Conservation (phyloP, 2,113 vertebrate genomes). For the Callorhinus ursinus region DNA sequence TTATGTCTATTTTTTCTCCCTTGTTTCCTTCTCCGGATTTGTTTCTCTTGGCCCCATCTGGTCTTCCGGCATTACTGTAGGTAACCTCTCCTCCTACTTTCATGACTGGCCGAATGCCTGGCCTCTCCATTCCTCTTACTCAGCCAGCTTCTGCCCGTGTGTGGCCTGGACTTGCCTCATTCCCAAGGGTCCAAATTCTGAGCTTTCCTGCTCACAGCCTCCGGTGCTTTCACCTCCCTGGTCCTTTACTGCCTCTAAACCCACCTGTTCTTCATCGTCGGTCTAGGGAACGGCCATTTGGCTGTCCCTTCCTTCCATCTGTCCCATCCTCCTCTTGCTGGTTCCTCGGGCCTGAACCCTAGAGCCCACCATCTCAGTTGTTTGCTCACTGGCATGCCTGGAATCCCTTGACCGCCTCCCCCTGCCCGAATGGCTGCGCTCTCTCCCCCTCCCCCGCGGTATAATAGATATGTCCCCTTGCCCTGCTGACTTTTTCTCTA, state of each 20-base stretch:
- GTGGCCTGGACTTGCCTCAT: background rate
- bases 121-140: background rate
- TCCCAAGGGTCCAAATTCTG: background rate
- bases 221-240: background rate
- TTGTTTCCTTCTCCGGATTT: background rate
- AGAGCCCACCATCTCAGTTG: background rate
- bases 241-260: background rate
- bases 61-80: background rate
- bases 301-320: background rate
- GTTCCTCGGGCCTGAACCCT: background rate
- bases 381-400: background rate
- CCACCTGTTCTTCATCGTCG: background rate
- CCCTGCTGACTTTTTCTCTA: background rate
- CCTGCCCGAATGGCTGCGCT: background rate
- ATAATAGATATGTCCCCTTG: background rate
- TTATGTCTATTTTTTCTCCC: background rate
- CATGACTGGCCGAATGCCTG: background rate
- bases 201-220: background rate
- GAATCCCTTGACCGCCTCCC: background rate
- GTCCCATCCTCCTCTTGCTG: background rate
- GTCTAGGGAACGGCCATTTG: background rate
- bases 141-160: background rate
- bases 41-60: background rate
- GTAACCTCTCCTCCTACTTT: background rate
- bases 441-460: background rate